A percentile compares a stretch with the other conserved stretches of the same genome.
Conservation (phyloP, 2,888 invertebrate species). For the Harpalus rufipes region DNA sequence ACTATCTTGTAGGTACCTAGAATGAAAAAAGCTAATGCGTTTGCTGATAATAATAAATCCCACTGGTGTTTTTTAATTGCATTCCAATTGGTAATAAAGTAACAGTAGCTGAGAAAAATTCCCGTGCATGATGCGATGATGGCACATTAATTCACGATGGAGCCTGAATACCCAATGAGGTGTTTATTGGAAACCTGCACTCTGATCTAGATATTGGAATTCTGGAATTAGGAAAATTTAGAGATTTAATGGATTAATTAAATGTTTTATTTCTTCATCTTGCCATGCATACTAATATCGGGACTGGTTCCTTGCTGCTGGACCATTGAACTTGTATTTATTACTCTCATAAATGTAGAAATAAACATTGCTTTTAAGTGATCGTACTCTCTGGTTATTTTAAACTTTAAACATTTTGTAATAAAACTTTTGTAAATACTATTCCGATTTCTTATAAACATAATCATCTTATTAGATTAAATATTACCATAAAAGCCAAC, state of each 20-base stretch:
- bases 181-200: conserved; percentile 44
- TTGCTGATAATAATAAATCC: conserved; percentile 33
- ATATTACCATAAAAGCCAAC: too few relatives aligned
- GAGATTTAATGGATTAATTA: conserved; percentile 49
- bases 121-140: conserved; percentile 38
- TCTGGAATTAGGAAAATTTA: conserved; percentile 49
- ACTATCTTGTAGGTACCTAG: neutral
- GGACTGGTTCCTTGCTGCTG: neutral
- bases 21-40: conserved; percentile 26
- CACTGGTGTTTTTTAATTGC: conserved; percentile 25
- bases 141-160: conserved; percentile 33
- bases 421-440: too few relatives aligned
- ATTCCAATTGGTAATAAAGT: conserved; percentile 47
- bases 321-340: neutral
- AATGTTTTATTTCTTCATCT: conserved; percentile 48
- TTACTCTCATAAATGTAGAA: neutral
- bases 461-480: too few relatives aligned
- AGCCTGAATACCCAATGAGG: conserved; percentile 30
- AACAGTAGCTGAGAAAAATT: conserved; percentile 40
- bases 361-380: neutral
- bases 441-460: too few relatives aligned
- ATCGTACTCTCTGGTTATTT: too few relatives aligned
- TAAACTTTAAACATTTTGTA: too few relatives aligned
- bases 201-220: conserved; percentile 31
- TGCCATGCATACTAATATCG: conserved; percentile 24